Evolutionary conservation across 1,140 invertebrate genomes (phyloP).

Genomic region (Drosophila varians): DNA sequence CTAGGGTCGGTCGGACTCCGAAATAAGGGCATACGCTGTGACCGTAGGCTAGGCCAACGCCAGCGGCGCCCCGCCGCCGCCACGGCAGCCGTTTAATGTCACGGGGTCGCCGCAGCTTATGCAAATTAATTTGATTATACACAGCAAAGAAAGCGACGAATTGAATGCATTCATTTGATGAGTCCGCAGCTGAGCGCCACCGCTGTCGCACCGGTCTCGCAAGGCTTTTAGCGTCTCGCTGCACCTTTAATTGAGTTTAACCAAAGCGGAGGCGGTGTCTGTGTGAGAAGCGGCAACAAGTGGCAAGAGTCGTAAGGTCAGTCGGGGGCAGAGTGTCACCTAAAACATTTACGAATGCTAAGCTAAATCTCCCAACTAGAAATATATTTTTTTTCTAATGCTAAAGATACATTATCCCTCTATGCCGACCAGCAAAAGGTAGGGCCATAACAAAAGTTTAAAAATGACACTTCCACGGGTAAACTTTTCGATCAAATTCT

Average conservation of each 20-base stretch:
- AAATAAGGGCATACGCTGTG: conserved; percentile 45
- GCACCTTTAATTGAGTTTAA: conserved; percentile 53
- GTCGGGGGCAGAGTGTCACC: neutral
- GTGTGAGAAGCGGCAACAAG: conserved; percentile 27
- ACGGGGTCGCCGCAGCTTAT: conserved; percentile 52
- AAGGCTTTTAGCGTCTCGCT: conserved; percentile 57
- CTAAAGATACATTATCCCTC: neutral
- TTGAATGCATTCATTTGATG: conserved; percentile 65
- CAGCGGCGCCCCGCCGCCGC: neutral
- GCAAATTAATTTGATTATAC: conserved; percentile 74
- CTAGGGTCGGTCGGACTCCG: conserved; percentile 4
- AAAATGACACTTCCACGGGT: conserved; percentile 25
- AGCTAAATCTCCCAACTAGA: too few relatives aligned
- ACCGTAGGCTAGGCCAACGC: conserved; percentile 9
- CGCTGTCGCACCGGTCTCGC: conserved; percentile 12
- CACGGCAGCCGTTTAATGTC: conserved; percentile 41
- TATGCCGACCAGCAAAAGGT: neutral
- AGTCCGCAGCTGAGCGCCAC: conserved; percentile 8
- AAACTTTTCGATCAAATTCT: conserved; percentile 43
- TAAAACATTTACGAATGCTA: too few relatives aligned
- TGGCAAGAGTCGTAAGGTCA: conserved; percentile 28
- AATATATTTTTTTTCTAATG: neutral
- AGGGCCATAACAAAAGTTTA: conserved; percentile 24
- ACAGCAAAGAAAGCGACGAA: conserved; percentile 21
- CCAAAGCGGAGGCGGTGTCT: neutral